phyloP scores from a whole-genome alignment of 2,888 invertebrate species.

The Cephus pygmeus region DNA sequence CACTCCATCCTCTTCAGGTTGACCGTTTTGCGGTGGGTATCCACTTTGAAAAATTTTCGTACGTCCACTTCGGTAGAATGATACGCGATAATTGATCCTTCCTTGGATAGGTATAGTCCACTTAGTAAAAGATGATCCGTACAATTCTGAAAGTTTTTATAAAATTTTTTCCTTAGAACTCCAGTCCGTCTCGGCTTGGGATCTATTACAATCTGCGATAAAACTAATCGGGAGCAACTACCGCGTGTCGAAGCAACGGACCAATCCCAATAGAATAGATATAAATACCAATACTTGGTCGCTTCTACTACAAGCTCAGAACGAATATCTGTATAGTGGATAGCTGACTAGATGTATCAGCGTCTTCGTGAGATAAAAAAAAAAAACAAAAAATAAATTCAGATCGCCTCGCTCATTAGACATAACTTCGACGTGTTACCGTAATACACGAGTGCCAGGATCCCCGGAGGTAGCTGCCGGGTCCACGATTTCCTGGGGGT shows the following conservation, averaged over 20 bases:
- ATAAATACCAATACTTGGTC: background rate
- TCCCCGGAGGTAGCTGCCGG: background rate
- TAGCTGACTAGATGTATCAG: background rate
- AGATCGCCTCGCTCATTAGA: constrained; percentile 5
- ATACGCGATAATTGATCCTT: background rate
- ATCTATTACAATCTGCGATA: background rate
- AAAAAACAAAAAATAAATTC: background rate
- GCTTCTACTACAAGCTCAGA: background rate
- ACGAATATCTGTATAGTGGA: background rate
- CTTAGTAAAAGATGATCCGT: background rate
- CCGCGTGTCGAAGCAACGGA: constrained; percentile 38
- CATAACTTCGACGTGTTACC: constrained; percentile 2
- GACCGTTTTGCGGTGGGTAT: background rate
- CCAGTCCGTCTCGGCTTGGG: background rate
- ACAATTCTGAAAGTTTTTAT: background rate
- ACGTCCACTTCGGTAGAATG: background rate
- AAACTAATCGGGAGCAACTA: constrained; percentile 29
- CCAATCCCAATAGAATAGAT: background rate
- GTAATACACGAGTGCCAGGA: constrained; percentile 1
- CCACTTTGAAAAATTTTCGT: background rate
- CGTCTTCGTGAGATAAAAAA: background rate
- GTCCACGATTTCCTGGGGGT: background rate
- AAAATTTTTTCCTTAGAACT: background rate
- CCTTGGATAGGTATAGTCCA: background rate
- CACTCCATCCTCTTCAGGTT: background rate